Base-by-base conservation (phyloP, 2,797 vertebrate species). In the Crenuchus spilurus region DNA sequence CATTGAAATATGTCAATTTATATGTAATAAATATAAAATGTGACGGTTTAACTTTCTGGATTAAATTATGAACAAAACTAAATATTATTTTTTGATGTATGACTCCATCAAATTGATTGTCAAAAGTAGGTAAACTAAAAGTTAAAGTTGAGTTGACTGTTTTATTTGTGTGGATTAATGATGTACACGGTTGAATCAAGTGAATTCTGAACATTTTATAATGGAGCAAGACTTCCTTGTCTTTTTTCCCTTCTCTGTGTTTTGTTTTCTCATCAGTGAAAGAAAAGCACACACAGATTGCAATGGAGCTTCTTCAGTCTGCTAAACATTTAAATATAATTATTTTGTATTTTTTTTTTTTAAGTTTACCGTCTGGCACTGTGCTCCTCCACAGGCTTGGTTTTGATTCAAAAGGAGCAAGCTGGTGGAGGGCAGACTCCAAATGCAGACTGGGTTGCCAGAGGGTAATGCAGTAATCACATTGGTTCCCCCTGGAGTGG, bases 381-480 rank as follows among this genome's bases (percentile, higher is more conserved):
- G 35, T 74, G 51, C 42, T 52, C 35, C 65, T 39, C 67, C 67
- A 44, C 54, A 22, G 57, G 70, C 75, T 75, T 58, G 24, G 71
- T 68, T 74, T 67, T 77, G 74, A 76, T 70, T 77, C 33, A 57
- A 52, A 72, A 58, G 14, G 28, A 76, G 67, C 20, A n/a, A 63
- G 51, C 44, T 71, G 57, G 70, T 72, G 41, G 51, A 52, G 72
- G 44, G 76, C 51, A 66, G 70, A 24, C 55, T 72, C 41, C 6
- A 58, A 72, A 78, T 69, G 69, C 73, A 77, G 76, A 46, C 69
- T 63, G 78, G 74, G 68, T 76, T 72, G 74, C 74, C 73, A 80
- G 73, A 84, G 83, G 81, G 74, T 81, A 80, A 81, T 81, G 69
- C 77, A 81, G 79, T 83, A 84, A 84, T 82, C 81, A 80, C 81